Conservation (phyloP, 2,797 vertebrate species). For the Lemur catta region DNA sequence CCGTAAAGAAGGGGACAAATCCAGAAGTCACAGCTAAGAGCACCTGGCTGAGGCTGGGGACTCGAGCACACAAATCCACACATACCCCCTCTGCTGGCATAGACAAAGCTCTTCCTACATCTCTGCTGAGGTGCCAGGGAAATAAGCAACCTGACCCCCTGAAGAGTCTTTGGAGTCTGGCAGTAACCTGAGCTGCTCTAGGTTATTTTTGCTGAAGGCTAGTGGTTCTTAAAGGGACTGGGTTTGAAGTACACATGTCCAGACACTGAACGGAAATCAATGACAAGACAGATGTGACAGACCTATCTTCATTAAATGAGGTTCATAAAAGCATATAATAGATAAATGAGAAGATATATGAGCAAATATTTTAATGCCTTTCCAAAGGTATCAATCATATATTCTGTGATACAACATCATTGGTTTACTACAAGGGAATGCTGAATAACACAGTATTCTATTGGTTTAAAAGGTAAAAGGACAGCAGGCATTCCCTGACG, state of each 20-base stretch:
- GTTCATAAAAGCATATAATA: not conserved
- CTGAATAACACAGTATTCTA: not conserved
- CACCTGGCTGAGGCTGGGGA: not conserved
- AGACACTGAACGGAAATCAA: not conserved
- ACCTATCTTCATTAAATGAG: not conserved
- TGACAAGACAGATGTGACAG: not conserved
- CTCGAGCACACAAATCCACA: not conserved
- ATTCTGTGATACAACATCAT: not conserved
- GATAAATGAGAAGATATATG: not conserved
- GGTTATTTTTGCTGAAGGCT: constrained; percentile 76
- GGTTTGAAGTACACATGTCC: constrained; percentile 2
- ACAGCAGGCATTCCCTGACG: not conserved
- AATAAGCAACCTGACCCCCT: constrained; percentile 67
- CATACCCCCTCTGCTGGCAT: not conserved
- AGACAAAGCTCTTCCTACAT: constrained; percentile 35
- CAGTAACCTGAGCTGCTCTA: constrained; percentile 69
- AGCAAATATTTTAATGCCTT: not conserved
- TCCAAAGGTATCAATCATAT: not conserved
- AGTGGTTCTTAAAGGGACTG: constrained; percentile 75
- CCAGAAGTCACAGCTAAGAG: not conserved
- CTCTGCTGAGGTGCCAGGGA: constrained; percentile 47
- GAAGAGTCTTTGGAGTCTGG: constrained; percentile 62
- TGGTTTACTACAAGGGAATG: not conserved
- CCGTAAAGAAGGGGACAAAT: not conserved
- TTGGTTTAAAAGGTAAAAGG: not conserved